These are phyloP conservation scores for Falcunculus frontatus DNA, from an alignment of 2,113 vertebrate species.

Conservation along the genomic window DNA sequence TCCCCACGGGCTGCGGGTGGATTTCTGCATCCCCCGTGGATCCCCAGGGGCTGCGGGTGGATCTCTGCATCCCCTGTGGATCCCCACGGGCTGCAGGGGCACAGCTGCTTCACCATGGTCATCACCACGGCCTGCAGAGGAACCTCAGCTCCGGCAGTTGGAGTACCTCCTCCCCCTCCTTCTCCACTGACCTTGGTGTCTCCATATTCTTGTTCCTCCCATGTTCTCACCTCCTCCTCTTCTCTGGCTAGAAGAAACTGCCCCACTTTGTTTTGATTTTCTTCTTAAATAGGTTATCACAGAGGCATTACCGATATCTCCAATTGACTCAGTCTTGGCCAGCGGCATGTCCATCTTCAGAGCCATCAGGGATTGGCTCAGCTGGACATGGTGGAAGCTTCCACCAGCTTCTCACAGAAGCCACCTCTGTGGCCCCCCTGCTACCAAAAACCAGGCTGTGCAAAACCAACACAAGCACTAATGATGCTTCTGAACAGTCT, in stretches of 20 bases:
- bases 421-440: accelerated
- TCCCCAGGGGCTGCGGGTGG: background rate
- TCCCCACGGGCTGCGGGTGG: too few species aligned
- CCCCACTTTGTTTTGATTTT: background rate
- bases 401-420: background rate
- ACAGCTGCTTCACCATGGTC: background rate
- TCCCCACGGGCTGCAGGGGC: background rate
- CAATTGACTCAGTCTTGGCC: background rate
- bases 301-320: background rate
- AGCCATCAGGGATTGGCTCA: background rate
- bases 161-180: background rate
- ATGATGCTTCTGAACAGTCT: background rate
- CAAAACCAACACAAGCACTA: background rate
- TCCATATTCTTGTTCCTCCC: too few species aligned
- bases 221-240: background rate
- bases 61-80: background rate
- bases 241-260: background rate
- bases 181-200: background rate
- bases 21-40: background rate
- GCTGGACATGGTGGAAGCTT: background rate
- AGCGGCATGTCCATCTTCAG: background rate
- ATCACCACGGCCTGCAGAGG: background rate
- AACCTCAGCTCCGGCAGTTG: background rate
- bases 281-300: background rate
- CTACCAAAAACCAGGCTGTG: background rate